Evolutionary conservation across 2,888 invertebrate species (phyloP), one percentile per base, ranked within the genome.

Genomic region (Teleogryllus oceanicus): DNA sequence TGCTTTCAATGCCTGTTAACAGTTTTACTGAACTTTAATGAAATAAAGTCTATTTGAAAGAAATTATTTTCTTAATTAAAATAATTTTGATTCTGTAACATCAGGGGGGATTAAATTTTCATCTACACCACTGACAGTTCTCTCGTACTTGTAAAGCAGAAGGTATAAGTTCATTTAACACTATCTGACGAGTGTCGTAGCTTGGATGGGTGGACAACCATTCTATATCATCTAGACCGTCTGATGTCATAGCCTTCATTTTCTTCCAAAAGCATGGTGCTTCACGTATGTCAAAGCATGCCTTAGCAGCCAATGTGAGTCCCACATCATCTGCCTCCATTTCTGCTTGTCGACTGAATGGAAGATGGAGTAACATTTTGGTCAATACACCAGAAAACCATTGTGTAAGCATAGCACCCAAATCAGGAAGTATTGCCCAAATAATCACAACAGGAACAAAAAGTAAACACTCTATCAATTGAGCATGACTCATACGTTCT

Each of bases 321-420:
- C 91, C 92, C 50, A 91, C 88, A 82, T 87, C 85, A 84, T 92
- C 92, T 74, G 92, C 92, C 85, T 92, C 92, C 21, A 81, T 86
- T 85, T 92, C 92, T 80, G 90, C 83, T 74, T 86, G 85, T 83
- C 91, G 86, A 80, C 87, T 89, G 84, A 90, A 90, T 1, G 91
- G 91, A 79, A 90, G 85, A 21, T 87, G 85, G 49, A 90, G 83
- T 74, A 89, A 81, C 11, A 90, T 85, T 74, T 87, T 83, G 18
- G 88, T 84, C 21, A 89, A 83, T 81, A 86, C 87, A 77, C 87
- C 84, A 78, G 87, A 87, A 80, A 90, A 84, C 85, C 87, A 87
- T 81, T 89, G 88, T 49, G 88, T 85, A 16, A 90, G 80, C 2
- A 87, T 80, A 20, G 91, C 90, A 75, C 88, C 83, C 8, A 87